phyloP scores from a whole-genome alignment of 2,888 invertebrate species.

The Drosophila mimica region DNA sequence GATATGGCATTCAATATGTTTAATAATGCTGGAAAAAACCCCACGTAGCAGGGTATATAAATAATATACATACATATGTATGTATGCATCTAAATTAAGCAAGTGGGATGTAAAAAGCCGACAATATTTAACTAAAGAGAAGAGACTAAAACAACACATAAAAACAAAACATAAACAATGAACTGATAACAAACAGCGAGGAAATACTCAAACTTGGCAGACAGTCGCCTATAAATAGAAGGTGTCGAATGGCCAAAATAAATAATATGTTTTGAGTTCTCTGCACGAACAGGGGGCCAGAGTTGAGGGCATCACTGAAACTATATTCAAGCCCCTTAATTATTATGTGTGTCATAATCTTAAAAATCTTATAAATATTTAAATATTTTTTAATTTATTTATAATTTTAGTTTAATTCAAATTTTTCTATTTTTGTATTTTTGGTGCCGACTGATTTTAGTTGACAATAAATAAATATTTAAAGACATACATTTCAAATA shows the following conservation, averaged over 20 bases:
- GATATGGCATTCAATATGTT: background rate
- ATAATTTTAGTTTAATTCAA: too few species aligned
- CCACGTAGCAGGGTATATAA: background rate
- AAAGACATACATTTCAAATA: too few species aligned
- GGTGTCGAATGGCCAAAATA: slow-evolving; percentile 8
- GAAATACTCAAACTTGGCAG: slow-evolving; percentile 5
- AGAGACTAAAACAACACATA: slow-evolving; percentile 10
- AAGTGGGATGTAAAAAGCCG: slow-evolving; percentile 6
- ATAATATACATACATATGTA: background rate
- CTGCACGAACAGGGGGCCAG: slow-evolving; percentile 39
- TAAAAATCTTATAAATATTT: too few species aligned
- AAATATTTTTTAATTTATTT: too few species aligned
- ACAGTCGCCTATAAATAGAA: slow-evolving; percentile 57
- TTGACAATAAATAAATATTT: too few species aligned
- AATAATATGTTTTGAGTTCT: slow-evolving; percentile 18
- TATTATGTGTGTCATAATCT: too few species aligned
- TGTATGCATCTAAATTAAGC: background rate
- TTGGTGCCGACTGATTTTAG: too few species aligned
- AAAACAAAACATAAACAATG: too few species aligned
- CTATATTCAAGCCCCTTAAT: too few species aligned
- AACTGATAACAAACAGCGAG: slow-evolving; percentile 33
- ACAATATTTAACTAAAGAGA: slow-evolving; percentile 3
- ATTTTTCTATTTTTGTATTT: too few species aligned
- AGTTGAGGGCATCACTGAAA: slow-evolving; percentile 12
- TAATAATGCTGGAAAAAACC: background rate